A percentile compares a stretch with the other conserved stretches of the same genome.
Evolutionary conservation across 1,140 invertebrate species (phyloP).

Genomic region (Habropoda laboriosa): DNA sequence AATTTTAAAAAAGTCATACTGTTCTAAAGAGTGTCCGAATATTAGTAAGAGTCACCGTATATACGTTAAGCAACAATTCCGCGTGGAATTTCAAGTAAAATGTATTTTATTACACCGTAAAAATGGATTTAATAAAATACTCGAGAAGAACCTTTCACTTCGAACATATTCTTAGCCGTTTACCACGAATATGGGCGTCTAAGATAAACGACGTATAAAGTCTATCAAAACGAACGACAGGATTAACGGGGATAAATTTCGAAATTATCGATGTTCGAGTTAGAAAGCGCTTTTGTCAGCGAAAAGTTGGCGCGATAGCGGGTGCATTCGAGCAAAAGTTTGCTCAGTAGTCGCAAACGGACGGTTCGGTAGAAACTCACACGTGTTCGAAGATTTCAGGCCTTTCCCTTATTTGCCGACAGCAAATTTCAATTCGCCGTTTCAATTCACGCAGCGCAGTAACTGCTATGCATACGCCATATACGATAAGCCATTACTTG

Average conservation of each 20-base stretch:
- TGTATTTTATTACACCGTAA: no score
- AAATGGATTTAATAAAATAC: no score
- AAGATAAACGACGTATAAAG: no score
- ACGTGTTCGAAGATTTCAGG: constrained; percentile 21
- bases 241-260: not conserved
- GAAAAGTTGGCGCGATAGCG: not conserved
- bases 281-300: not conserved
- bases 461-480: constrained; percentile 30
- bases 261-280: not conserved
- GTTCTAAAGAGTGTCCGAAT: no score
- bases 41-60: no score
- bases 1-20: no score
- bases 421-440: constrained; percentile 41
- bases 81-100: no score
- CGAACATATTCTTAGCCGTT: no score
- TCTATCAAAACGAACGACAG: not conserved
- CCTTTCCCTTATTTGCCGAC: constrained; percentile 39
- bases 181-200: no score
- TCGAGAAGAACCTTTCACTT: no score
- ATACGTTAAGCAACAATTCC: no score
- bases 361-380: not conserved
- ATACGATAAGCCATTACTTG: constrained; percentile 40
- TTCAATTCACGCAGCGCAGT: constrained; percentile 24
- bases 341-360: not conserved
- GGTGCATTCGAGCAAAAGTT: not conserved